Evolutionary conservation across 2,113 vertebrate species (phyloP), one percentile per base, ranked within the genome.

Genomic region (Sturnus vulgaris): DNA sequence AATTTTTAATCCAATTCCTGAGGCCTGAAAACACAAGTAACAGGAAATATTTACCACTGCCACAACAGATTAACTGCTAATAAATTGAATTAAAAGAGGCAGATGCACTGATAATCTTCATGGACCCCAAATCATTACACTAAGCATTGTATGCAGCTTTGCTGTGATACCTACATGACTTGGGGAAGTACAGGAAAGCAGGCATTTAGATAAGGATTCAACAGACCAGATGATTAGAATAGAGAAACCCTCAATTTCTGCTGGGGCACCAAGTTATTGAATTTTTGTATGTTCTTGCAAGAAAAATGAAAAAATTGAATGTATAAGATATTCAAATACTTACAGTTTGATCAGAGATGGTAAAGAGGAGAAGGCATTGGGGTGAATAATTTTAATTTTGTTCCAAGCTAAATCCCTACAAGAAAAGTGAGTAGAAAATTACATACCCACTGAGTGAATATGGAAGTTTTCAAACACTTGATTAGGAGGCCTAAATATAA

Each of bases 391-490:
- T 42, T 94, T 95, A 92, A 99, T 95, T 95, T 98, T 98, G 97
- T 99, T 99, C 98, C 98, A 99, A 59, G 99, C 98, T 92, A 99
- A 98, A 95, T 99, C 98, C 46, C 99, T 99, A 81, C 30, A 96
- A 81, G 92, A 95, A 96, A 78, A 94, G 60, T 83, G 84, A 92
- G 56, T 61, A 82, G 55, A 97, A 66, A 86, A 93, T 96, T 92
- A 94, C 66, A 86, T 88, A 86, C 57, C 12, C 81, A 57, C 30
- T 79, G 86, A 96, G 75, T 76, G 53, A 88, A 76, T 80, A 92
- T 82, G 72, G 82, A 82, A 91, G 88, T 70, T 96, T 96, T 93
- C 79, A 92, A 83, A 94, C 44, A 83, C 52, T 90, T 91, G 60
- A 70, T 93, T 96, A 95, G 59, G 56, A 88, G n/a, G 56, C 61